Evolutionary conservation across 1,140 invertebrate species (phyloP), one percentile per base, ranked within the genome.

Genomic region (Trichonephila clavata): DNA sequence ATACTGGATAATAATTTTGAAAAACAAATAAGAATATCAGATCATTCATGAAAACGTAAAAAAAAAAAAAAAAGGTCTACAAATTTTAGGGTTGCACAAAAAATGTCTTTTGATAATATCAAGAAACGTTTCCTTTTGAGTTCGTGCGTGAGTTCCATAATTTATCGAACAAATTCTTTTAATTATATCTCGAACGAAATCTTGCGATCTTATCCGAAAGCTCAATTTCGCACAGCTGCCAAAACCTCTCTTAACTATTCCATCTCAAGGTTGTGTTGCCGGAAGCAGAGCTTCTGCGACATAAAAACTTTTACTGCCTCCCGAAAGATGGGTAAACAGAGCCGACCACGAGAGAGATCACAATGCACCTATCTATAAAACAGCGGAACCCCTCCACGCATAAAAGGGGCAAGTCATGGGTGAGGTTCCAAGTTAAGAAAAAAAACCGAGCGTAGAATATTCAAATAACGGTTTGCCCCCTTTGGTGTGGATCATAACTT

Each of bases 311-410:
- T 39, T 87, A 61, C 59, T 61, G 27, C 86, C 65, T 57, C 71
- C n/a, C 57, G 14, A 60, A n/a, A n/a, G 32, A 59, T 68, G 65
- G 65, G 65, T n/a, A 24, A 65, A 13, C 65, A 68, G 24, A 68
- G 21, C 65, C 21, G 65, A 68, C 21, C 65, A 68, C n/a, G 10
- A 3, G 10, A 87, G 10, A 21, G n/a, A 77, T 77, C 65, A 89
- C 87, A 89, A 89, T 71, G 60, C n/a, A 39, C 39, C 84, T 86
- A 89, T 68, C 87, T 89, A 71, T 77, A 89, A 89, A 71, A 43
- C 50, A 4, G 21, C 63, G 10, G 13, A 57, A 43, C 63, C 39
- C 27, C 57, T 89, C 50, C 21, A 18, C 20, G 1, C n/a, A n/a
- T 10, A 32, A 63, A 77, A 89, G 87, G 87, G 87, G 87, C 18